Evolutionary conservation across 2,888 invertebrate species (phyloP).

Genomic region (Cephalotes varians): DNA sequence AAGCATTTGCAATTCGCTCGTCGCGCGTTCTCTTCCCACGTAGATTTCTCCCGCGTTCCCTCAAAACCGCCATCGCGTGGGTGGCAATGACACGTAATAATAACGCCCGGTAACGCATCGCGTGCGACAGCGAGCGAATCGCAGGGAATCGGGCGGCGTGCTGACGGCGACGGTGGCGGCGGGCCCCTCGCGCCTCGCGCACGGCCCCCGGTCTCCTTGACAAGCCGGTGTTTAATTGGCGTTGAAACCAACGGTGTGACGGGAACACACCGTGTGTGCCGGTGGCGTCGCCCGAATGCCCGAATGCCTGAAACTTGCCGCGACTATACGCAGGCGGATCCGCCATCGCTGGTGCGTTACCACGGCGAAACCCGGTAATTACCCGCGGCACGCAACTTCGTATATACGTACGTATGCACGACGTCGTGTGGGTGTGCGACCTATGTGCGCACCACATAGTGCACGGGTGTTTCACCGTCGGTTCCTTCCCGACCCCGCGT

Average conservation of each 20-base stretch:
- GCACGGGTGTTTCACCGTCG: neutral
- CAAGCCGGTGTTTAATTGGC: constrained; percentile 86
- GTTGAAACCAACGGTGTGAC: constrained; percentile 86
- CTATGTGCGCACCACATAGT: constrained; percentile 32
- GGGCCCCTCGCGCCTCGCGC: constrained; percentile 20
- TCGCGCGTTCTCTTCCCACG: constrained; percentile 14
- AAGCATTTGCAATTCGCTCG: neutral
- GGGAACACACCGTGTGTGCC: constrained; percentile 81
- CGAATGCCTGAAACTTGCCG: constrained; percentile 82
- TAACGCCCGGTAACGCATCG: constrained; percentile 81
- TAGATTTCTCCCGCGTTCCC: constrained; percentile 48
- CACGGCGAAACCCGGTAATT: constrained; percentile 83
- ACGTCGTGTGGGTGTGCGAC: constrained; percentile 45
- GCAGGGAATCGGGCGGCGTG: constrained; percentile 68
- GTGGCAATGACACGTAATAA: constrained; percentile 82
- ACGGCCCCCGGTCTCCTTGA: constrained; percentile 79
- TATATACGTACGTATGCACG: constrained; percentile 19
- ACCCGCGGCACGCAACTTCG: constrained; percentile 83
- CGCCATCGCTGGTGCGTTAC: constrained; percentile 83
- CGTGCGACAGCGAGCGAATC: constrained; percentile 84
- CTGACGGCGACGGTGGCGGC: neutral
- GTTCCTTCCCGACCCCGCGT: neutral
- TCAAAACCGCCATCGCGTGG: constrained; percentile 72
- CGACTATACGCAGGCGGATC: constrained; percentile 73
- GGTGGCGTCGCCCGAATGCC: constrained; percentile 83